Percentiles rank a stretch among this genome's conserved stretches.
phyloP scores from a whole-genome alignment of 2,113 vertebrate genomes.

The Psephotus haematonotus region DNA sequence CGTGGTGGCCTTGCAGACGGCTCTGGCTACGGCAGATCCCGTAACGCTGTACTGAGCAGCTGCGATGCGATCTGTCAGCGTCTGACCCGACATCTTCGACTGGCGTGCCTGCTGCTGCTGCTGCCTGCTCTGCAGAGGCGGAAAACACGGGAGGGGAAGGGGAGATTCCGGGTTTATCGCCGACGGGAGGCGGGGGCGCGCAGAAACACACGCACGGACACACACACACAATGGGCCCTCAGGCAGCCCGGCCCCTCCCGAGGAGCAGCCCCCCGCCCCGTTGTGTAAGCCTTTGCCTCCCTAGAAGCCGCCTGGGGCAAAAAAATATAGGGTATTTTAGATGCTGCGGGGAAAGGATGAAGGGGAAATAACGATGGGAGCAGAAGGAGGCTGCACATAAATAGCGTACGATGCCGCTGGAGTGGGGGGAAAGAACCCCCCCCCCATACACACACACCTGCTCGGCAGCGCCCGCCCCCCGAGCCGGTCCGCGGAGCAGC shows the following conservation, averaged over 20 bases:
- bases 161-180: neutral
- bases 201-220: neutral
- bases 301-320: neutral
- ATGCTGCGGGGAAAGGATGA: neutral
- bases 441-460: neutral
- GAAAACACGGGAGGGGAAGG: neutral
- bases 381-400: neutral
- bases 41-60: slow-evolving; percentile 97
- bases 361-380: neutral
- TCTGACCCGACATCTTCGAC: slow-evolving; percentile 97
- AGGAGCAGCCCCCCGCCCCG: neutral
- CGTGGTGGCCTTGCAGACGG: slow-evolving; percentile 97
- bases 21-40: slow-evolving; percentile 93
- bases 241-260: neutral
- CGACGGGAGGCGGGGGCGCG: neutral
- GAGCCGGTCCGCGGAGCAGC: neutral
- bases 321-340: neutral
- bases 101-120: slow-evolving; percentile 45
- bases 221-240: neutral
- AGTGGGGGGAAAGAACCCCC: neutral
- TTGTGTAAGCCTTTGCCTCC: slow-evolving; percentile 33
- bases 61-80: slow-evolving; percentile 97
- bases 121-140: slow-evolving; percentile 60
- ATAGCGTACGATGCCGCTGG: neutral
- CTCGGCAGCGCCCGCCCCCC: neutral